Evolutionary conservation across 2,797 vertebrate genomes (phyloP), one percentile per base, ranked within the genome.

Genomic region (Babyrousa celebensis): DNA sequence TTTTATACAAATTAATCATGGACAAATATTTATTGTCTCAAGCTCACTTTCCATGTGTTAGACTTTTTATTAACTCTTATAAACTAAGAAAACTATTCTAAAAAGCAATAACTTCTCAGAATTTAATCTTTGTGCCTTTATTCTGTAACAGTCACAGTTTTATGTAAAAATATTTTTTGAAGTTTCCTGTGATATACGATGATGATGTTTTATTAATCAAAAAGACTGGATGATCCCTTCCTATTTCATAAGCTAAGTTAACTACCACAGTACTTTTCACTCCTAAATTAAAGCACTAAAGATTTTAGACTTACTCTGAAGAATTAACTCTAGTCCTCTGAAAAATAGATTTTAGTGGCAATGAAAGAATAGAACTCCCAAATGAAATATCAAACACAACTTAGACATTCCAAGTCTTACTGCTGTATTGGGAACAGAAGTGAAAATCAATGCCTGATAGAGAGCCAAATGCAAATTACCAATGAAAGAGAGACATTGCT

Each of bases 41-140:
- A 93, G n/a, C 85, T 86, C 62, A 96, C n/a, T 95, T 20, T 94
- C 78, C 71, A 36, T 89, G 15, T 52, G 75, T 91, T 98, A 92
- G 83, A 43, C 32, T 92, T 97, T 96, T 70, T 68, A 36, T 25
- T 65, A 92, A 96, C 17, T 75, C 15, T 65, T 89, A 80, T 7
- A 43, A 36, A 77, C 82, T 54, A 78, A 87, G 52, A 75, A 92
- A 95, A 75, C 52, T 62, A 25, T 65, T 91, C 67, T 70, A 79
- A 96, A 86, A 93, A 86, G 62, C 4, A 88, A n/a, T 0, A 20
- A 1, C 27, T 96, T 97, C 52, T 65, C 68, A 83, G 2, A 71
- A 29, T 94, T 77, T 4, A 29, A 6, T 91, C 20, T 58, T 92
- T 10, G 15, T 27, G 8, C 4, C 3, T 32, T 95, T 85, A 70